Evolutionary conservation across 2,888 invertebrate genomes (phyloP), one percentile per base, ranked within the genome.

Genomic region (Eristalis arbustorum): DNA sequence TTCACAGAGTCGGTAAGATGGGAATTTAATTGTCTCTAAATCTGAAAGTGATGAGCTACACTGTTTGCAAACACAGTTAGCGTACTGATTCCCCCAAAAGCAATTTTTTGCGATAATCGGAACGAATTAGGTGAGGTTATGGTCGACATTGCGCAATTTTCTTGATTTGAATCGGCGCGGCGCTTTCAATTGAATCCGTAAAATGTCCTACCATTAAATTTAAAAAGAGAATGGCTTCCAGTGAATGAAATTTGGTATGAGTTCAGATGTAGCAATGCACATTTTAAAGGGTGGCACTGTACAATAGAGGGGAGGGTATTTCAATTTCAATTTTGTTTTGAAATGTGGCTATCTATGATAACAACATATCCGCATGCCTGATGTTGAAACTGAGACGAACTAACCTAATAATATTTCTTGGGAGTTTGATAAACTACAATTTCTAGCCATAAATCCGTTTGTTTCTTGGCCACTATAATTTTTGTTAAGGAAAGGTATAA

Each of bases 11-110:
- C 37, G 5, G 62, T 67, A 40, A 63, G 72, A 81, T 84, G 84
- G 57, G 76, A 37, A 71, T 68, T 84, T 80, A 81, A 68, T 81
- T 68, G 71, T 42, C 49, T 81, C 49, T 84, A 62, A 62, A 79
- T 84, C 63, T 79, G 34, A 18, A 22, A 71, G 64, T 68, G 37
- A 64, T 79, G 69, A 49, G 34, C 57, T 62, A 49, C 62, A 64
- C 49, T 40, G 40, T 28, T 84, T n/a, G 42, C 31, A 71, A 74
- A 59, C 72, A 72, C 63, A 22, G 59, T 66, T 14, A 23, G 75
- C 72, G 62, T 72, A 76, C 81, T 68, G 68, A 81, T 84, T 76
- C 57, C 3, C 2, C 23, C 28, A 25, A 66, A 10, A 59, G 66
- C 18, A 42, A 11, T n/a, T 63, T 59, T 69, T 72, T 72, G 28